Evolutionary conservation across 2,888 invertebrate genomes (phyloP).

Genomic region (Cephus pygmeus): DNA sequence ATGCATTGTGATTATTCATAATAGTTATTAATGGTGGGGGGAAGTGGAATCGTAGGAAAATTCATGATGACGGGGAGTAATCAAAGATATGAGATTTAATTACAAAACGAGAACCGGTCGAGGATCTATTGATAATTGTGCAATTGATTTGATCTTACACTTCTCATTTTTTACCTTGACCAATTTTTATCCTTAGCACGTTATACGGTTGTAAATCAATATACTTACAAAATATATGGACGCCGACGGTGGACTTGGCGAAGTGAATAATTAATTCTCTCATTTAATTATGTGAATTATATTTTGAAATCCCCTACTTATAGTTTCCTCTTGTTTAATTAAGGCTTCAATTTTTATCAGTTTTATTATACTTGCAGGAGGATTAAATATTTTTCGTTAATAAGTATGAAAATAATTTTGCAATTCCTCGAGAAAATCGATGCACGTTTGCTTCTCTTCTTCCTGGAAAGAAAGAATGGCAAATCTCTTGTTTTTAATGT

Average conservation of each 20-base stretch:
- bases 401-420: background rate
- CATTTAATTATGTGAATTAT: background rate
- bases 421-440: background rate
- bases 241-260: background rate
- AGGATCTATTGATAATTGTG: background rate
- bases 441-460: background rate
- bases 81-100: background rate
- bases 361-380: background rate
- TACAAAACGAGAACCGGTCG: background rate
- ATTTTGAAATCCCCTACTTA: background rate
- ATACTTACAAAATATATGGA: background rate
- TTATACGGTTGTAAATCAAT: background rate
- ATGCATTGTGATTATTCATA: background rate
- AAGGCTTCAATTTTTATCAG: background rate
- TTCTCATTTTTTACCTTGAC: background rate
- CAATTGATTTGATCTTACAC: background rate
- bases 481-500: background rate
- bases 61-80: background rate
- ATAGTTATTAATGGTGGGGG: background rate
- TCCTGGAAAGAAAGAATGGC: background rate
- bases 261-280: background rate
- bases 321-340: background rate
- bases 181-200: background rate
- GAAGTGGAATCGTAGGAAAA: background rate
- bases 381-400: background rate